These are phyloP conservation scores for Exaiptasia diaphana DNA, from an alignment of 64 coral and sea anemone species.

Conservation along the genomic window DNA sequence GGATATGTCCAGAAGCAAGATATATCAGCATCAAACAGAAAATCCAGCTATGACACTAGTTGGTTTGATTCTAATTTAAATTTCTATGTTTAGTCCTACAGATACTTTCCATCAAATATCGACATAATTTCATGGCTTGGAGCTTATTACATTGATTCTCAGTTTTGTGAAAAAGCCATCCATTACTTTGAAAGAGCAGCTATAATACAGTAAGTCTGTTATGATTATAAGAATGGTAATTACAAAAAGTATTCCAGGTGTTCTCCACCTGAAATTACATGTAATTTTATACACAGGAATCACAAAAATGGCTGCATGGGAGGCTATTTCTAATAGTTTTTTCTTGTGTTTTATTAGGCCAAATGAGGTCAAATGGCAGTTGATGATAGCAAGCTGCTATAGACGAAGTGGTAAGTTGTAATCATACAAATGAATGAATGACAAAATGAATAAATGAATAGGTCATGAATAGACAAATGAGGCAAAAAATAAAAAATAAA, in stretches of 20 bases:
- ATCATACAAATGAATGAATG: too few relatives aligned
- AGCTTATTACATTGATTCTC: constrained; percentile 98
- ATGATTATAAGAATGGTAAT: too few relatives aligned
- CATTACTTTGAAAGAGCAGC: constrained; percentile 97
- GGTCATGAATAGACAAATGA: too few relatives aligned
- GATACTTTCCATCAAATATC: constrained; percentile 95
- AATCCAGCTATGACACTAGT: neutral
- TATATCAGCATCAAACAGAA: too few relatives aligned
- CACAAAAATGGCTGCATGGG: too few relatives aligned
- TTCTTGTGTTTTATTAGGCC: constrained; percentile 42
- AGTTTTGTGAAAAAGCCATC: constrained; percentile 99
- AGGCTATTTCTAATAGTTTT: neutral
- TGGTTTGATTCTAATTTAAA: neutral
- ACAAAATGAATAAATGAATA: too few relatives aligned
- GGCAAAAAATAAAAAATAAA: too few relatives aligned
- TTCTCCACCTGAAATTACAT: too few relatives aligned
- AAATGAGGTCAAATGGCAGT: constrained; percentile 99
- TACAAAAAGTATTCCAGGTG: too few relatives aligned
- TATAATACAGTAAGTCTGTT: constrained; percentile 94
- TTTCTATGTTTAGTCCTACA: constrained; percentile 48
- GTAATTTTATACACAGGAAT: too few relatives aligned
- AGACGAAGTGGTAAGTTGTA: constrained; percentile 85
- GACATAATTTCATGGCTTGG: constrained; percentile 99
- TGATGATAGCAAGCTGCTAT: constrained; percentile 99
- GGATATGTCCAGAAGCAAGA: neutral